Evolutionary conservation across 2,113 vertebrate genomes (phyloP), one percentile per base, ranked within the genome.

Genomic region (Dicaeum eximium): DNA sequence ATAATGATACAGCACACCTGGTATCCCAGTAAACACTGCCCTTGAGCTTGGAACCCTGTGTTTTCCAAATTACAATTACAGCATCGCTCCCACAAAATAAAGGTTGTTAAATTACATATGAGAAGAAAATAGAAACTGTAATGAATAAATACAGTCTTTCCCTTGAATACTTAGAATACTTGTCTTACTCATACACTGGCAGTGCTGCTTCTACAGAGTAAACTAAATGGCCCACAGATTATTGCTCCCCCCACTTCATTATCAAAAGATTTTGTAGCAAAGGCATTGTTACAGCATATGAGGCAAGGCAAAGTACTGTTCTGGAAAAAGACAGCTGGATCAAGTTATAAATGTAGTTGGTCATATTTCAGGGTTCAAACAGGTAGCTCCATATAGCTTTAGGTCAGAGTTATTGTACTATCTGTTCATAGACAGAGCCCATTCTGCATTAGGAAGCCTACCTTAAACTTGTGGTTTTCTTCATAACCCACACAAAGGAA

Each of bases 61-160:
- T 94, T 97, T 96, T 94, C 86, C 69, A 80, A 93, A 96, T 95
- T 90, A 92, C 83, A 88, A 90, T 86, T 92, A 90, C 25, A 93
- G 92, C 78, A 92, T 89, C 7, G 0, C n/a, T 94, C 44, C 58
- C 86, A 75, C 78, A 92, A 97, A 97, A 90, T 90, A 93, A 84
- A 75, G 88, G 86, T 77, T 96, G 95, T 90, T 94, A 94, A 93
- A 95, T 93, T 93, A 92, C 80, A 81, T 47, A 80, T 3, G 44
- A 89, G 84, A 82, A 93, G 83, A 83, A 96, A 96, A 93, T 83
- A 86, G 93, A 92, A 97, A 80, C 75, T 78, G 31, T 73, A 88
- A 90, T 51, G 92, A 93, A 93, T 83, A 94, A 95, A 96, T 86
- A 57, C 16, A 37, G 40, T 77, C 72, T 69, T 72, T 18, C 42